A percentile compares a stretch with the other conserved stretches of the same genome.
phyloP scores from a whole-genome alignment of 2,797 vertebrate genomes.

The Momotus momota region DNA sequence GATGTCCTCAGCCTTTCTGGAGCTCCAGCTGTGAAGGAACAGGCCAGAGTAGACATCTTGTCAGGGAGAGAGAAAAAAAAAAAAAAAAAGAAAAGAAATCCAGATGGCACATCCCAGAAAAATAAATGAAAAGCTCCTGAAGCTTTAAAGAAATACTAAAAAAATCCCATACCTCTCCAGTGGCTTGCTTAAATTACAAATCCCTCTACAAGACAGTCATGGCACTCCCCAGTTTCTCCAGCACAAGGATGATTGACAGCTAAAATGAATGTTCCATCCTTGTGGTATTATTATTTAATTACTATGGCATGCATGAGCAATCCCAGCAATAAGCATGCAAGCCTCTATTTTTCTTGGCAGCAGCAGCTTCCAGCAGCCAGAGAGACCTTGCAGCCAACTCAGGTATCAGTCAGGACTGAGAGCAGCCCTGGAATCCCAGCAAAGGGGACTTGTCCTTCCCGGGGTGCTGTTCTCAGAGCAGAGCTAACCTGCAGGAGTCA shows the following conservation, averaged over 20 bases:
- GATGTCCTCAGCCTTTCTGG: conserved; percentile 2
- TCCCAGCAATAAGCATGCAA: conserved; percentile 50
- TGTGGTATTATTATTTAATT: conserved; percentile 74
- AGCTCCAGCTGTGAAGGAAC: conserved; percentile 7
- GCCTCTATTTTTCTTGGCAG: conserved; percentile 73
- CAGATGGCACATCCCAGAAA: conserved; percentile 11
- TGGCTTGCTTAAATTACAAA: conserved; percentile 4
- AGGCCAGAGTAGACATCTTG: background rate
- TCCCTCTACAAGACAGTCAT: background rate
- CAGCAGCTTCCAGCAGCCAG: conserved; percentile 6
- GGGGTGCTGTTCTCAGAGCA: background rate
- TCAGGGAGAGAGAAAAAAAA: background rate
- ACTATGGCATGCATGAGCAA: conserved; percentile 74
- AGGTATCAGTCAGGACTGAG: conserved; percentile 26
- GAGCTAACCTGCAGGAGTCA: background rate
- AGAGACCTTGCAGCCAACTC: conserved; percentile 43
- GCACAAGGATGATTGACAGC: conserved; percentile 50
- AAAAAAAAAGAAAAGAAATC: background rate
- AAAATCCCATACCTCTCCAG: background rate
- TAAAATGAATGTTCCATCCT: conserved; percentile 58
- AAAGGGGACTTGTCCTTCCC: background rate
- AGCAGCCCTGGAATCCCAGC: background rate
- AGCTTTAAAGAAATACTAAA: background rate
- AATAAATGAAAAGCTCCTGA: background rate
- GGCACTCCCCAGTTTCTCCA: conserved; percentile 16